Evolutionary conservation across 2,888 invertebrate species (phyloP).

Genomic region (Stenotaenia linearis): DNA sequence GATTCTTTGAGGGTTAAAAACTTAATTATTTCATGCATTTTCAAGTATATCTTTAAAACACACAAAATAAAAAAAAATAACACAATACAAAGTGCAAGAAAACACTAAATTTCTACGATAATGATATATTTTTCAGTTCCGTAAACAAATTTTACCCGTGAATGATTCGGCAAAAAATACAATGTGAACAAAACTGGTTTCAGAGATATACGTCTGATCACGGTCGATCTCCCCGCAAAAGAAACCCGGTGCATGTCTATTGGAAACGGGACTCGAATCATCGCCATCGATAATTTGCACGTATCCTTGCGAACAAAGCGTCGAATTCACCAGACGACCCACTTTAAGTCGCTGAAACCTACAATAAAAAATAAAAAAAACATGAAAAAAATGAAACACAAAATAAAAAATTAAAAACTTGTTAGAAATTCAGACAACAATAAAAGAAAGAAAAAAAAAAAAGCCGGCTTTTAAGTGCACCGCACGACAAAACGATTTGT

Average conservation of each 20-base stretch:
- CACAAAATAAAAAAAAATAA: not conserved
- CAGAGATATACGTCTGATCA: constrained; percentile 88
- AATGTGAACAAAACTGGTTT: constrained; percentile 86
- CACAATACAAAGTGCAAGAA: not conserved
- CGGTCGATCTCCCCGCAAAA: constrained; percentile 92
- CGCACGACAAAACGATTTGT: not conserved
- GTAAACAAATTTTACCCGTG: constrained; percentile 50
- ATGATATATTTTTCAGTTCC: not conserved
- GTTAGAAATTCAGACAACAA: not conserved
- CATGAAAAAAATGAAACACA: not conserved
- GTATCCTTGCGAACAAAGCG: constrained; percentile 79
- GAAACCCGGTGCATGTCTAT: constrained; percentile 79
- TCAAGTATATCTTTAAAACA: not conserved
- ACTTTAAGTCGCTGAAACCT: constrained; percentile 91
- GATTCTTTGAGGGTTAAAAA: too few relatives aligned
- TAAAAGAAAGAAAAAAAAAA: not conserved
- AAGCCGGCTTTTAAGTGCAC: not conserved
- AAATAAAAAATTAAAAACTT: not conserved
- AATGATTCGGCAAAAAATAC: constrained; percentile 88
- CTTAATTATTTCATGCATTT: too few relatives aligned
- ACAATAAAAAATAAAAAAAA: constrained; percentile 47
- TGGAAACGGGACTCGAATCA: constrained; percentile 79
- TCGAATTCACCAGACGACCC: constrained; percentile 76
- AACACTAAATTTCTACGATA: not conserved
- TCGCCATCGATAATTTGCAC: constrained; percentile 90